Conservation (phyloP, 23 tunicate genomes). For the Phallusia fumigata region DNA sequence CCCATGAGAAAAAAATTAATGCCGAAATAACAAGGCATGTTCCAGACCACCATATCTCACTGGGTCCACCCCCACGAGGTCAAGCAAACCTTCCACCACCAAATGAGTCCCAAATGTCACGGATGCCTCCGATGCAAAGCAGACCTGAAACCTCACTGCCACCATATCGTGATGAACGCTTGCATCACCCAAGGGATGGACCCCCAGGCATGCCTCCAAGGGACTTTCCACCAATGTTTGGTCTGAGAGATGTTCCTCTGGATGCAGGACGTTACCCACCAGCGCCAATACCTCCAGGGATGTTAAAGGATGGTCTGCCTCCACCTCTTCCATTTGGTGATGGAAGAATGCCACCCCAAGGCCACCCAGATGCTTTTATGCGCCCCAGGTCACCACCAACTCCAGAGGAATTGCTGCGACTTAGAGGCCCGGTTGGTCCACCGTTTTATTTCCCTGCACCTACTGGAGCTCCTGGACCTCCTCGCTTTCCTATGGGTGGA, state of each 20-base stretch:
- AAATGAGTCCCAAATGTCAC: background rate
- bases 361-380: conserved; percentile 20
- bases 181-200: background rate
- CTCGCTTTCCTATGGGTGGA: conserved; percentile 27
- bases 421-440: conserved; percentile 23
- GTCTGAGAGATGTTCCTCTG: background rate
- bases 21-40: conserved; percentile 1
- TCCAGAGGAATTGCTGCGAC: conserved; percentile 37
- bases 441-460: conserved; percentile 33
- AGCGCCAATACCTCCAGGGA: background rate
- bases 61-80: background rate
- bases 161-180: background rate
- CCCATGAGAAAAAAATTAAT: background rate
- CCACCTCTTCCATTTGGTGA: conserved; percentile 15
- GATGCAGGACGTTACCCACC: background rate
- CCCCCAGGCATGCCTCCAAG: conserved; percentile 1
- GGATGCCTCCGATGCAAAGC: background rate
- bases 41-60: background rate
- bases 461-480: background rate
- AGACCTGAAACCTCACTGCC: background rate
- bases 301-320: background rate
- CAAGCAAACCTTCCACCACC: background rate
- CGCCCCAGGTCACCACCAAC: conserved; percentile 7
- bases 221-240: conserved; percentile 2
- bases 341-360: conserved; percentile 26